A percentile compares a stretch with the other conserved stretches of the same genome.
Evolutionary conservation across 2,113 vertebrate genomes (phyloP).

Genomic region (Acanthochromis polyacanthus): DNA sequence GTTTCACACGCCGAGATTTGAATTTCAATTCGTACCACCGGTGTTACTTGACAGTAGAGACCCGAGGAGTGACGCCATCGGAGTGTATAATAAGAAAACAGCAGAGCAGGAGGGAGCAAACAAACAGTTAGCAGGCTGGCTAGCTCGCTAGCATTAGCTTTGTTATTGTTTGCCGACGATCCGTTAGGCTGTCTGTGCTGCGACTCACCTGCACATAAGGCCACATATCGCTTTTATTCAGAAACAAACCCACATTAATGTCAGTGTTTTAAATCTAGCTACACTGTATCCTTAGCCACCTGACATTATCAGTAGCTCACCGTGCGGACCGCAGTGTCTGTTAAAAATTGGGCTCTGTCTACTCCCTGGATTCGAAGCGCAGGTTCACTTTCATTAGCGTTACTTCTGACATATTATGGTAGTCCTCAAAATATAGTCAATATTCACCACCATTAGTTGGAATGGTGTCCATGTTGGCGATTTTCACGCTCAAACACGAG

Average conservation of each 20-base stretch:
- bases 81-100: slow-evolving; percentile 22
- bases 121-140: slow-evolving; percentile 65
- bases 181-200: slow-evolving; percentile 51
- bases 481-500: background rate
- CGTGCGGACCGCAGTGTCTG: background rate
- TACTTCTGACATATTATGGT: background rate
- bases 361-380: slow-evolving; percentile 66
- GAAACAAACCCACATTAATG: background rate
- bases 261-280: background rate
- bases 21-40: slow-evolving; percentile 4
- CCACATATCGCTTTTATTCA: background rate
- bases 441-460: background rate
- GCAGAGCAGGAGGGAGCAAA: slow-evolving; percentile 17
- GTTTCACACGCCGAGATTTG: slow-evolving; percentile 28
- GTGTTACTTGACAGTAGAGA: slow-evolving; percentile 10
- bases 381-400: slow-evolving; percentile 29
- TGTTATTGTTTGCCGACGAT: slow-evolving; percentile 82
- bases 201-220: slow-evolving; percentile 44
- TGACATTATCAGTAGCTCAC: background rate
- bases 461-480: background rate
- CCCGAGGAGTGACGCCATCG: background rate
- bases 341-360: slow-evolving; percentile 74
- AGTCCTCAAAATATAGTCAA: background rate
- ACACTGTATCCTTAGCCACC: background rate
- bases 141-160: slow-evolving; percentile 78